Base-by-base conservation (phyloP, 2,888 invertebrate species). In the Polietes domitor region DNA sequence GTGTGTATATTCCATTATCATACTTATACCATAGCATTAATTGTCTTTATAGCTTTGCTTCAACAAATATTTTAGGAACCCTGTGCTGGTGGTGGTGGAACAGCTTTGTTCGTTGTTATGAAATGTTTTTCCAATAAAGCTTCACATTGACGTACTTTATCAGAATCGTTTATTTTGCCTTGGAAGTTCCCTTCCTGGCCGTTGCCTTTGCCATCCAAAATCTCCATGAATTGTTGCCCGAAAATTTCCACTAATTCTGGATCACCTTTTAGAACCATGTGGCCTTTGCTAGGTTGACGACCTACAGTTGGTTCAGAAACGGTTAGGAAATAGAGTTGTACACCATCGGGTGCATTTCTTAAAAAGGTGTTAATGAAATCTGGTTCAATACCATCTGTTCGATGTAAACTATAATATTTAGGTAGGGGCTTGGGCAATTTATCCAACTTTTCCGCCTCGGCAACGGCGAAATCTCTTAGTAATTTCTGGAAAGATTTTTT, bases 131-230 rank as follows among this genome's bases (percentile, higher is more conserved):
- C 93, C 63, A 96, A 91, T 75, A 94, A 87, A 84, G 93, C 93
- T 85, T 94, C 94, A 88, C 95, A 96, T 90, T 95, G 94, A 32
- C 92, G 92, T 53, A 95, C 92, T 82, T 94, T 94, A n/a, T 93
- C 92, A 87, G 96, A 90, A 88, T 95, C 95, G 4, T 93, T 93
- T 0, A 96, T 95, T 93, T 97, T 97, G 0, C 96, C 97, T 92
- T 96, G 96, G 88, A 94, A 97, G 86, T 94, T 94, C 50, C 94
- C 94, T 72, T 95, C 94, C 89, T 96, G 96, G 61, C 94, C 95
- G 37, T 95, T 95, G 9, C 97, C 97, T 92, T 97, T 97, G 3
- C 95, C 96, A 87, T 95, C 95, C 17, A 97, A 90, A 0, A 96
- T 79, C 50, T 94, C 94, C 72, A 94, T 93, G 84, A 97, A 93